Percentiles rank a stretch among this genome's conserved stretches.
Evolutionary conservation across 2,113 vertebrate species (phyloP).

Genomic region (Calidris pugnax): DNA sequence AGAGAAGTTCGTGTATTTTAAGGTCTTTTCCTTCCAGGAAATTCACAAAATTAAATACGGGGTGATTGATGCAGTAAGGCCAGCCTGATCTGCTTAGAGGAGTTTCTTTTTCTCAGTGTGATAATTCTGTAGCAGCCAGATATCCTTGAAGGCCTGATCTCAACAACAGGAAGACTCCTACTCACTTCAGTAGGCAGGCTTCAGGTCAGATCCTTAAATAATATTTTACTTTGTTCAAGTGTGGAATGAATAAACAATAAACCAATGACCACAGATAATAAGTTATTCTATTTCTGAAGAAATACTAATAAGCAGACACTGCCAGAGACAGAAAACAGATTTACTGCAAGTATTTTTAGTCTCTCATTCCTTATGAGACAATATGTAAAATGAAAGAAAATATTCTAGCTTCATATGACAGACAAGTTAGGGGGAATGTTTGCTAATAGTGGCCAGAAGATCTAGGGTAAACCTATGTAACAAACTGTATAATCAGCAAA

Average conservation of each 20-base stretch:
- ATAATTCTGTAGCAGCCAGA: neutral
- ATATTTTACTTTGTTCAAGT: neutral
- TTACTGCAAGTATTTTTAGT: neutral
- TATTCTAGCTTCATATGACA: neutral
- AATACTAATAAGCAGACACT: neutral
- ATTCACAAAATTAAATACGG: neutral
- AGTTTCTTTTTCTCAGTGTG: neutral
- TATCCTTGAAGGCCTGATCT: neutral
- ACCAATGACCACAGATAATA: neutral
- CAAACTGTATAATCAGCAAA: neutral
- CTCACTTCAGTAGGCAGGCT: neutral
- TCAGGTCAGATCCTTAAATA: neutral
- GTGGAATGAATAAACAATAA: neutral
- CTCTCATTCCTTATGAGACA: neutral
- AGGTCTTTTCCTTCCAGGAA: neutral
- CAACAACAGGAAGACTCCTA: neutral
- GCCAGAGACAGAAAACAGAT: neutral
- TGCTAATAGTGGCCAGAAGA: neutral
- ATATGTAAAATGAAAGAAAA: neutral
- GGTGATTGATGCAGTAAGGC: neutral
- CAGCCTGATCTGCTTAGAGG: neutral
- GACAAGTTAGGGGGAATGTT: neutral
- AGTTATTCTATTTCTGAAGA: neutral
- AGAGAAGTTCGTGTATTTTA: neutral
- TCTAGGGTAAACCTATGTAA: neutral